Percentiles rank a stretch among this genome's conserved stretches.
Evolutionary conservation across 2,888 invertebrate species (phyloP).

Genomic region (Troilus luridus): DNA sequence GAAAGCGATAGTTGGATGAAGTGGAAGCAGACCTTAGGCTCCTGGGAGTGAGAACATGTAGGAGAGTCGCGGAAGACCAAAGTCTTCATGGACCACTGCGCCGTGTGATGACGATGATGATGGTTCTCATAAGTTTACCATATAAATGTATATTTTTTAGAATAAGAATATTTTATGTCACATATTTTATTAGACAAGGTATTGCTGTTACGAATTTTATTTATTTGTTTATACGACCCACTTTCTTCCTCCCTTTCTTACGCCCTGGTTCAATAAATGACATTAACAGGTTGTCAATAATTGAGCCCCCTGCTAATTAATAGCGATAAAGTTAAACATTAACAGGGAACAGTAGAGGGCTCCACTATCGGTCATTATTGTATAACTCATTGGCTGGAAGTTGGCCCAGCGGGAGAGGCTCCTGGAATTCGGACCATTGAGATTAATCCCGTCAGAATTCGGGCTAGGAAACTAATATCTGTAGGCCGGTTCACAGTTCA

Average conservation of each 20-base stretch:
- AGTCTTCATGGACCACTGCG: too few relatives aligned
- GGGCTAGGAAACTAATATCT: conserved; percentile 43
- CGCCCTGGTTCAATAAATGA: neutral
- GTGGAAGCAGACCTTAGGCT: too few relatives aligned
- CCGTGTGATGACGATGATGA: too few relatives aligned
- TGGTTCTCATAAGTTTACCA: too few relatives aligned
- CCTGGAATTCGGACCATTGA: conserved; percentile 31
- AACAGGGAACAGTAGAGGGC: neutral
- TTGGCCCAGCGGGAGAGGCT: neutral
- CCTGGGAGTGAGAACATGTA: too few relatives aligned
- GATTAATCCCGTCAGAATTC: conserved; percentile 31
- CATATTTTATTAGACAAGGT: too few relatives aligned
- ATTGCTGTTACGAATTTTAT: too few relatives aligned
- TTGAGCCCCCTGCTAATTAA: neutral
- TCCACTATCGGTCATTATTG: conserved; percentile 37
- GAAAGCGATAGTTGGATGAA: too few relatives aligned
- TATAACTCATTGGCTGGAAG: conserved; percentile 13
- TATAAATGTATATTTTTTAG: too few relatives aligned
- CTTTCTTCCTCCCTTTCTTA: neutral
- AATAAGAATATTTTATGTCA: too few relatives aligned
- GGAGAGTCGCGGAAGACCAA: too few relatives aligned
- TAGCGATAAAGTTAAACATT: conserved; percentile 17
- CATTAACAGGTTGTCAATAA: neutral
- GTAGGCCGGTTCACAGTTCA: conserved; percentile 15
- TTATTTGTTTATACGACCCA: too few relatives aligned